Conservation (phyloP, 2,113 vertebrate genomes). For the Gymnocephalus cernua region DNA sequence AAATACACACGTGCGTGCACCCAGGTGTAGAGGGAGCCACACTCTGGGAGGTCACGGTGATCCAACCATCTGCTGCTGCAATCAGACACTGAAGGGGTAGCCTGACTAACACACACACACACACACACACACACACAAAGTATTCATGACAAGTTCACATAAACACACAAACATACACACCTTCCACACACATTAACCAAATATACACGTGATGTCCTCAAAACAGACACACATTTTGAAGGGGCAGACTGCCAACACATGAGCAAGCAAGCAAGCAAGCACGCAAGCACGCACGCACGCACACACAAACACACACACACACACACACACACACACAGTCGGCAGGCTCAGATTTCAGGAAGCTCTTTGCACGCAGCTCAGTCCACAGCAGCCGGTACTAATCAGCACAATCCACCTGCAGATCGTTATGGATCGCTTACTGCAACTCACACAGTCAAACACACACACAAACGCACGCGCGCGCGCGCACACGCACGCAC, state of each 20-base stretch:
- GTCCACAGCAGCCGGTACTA: slow-evolving; percentile 84
- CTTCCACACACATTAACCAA: slow-evolving; percentile 39
- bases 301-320: slow-evolving; percentile 24
- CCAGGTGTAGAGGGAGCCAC: slow-evolving; percentile 51
- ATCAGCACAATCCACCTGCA: slow-evolving; percentile 85
- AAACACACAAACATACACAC: slow-evolving; percentile 16
- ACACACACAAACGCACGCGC: neutral
- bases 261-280: neutral
- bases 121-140: slow-evolving; percentile 2
- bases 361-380: slow-evolving; percentile 84
- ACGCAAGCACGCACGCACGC: slow-evolving; percentile 5
- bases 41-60: slow-evolving; percentile 79
- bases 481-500: slow-evolving; percentile 4
- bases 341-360: slow-evolving; percentile 83
- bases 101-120: slow-evolving; percentile 43
- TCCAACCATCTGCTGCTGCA: slow-evolving; percentile 82
- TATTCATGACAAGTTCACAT: slow-evolving; percentile 16
- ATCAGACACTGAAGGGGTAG: slow-evolving; percentile 72
- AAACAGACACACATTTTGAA: slow-evolving; percentile 66
- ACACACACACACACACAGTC: slow-evolving; percentile 34
- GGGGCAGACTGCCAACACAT: slow-evolving; percentile 61
- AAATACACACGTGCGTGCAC: slow-evolving; percentile 21
- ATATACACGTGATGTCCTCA: slow-evolving; percentile 49
- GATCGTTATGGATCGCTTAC: slow-evolving; percentile 86
- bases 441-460: slow-evolving; percentile 61